Conservation (phyloP, 2,888 invertebrate genomes). For the Cephus rjabovi region DNA sequence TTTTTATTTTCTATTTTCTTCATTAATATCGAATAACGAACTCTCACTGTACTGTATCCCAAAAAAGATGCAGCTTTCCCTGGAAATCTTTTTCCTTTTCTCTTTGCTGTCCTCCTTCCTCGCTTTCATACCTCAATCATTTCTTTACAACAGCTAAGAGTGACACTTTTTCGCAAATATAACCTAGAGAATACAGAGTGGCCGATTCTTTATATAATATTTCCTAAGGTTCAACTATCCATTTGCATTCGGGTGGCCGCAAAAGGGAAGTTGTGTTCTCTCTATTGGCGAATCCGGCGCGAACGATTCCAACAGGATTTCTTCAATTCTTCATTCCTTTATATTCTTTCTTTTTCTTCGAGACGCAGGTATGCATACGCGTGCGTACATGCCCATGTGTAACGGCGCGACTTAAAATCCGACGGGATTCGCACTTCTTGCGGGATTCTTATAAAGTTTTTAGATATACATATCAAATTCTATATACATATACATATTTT, state of each 20-base stretch:
- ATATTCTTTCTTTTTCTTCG: slow-evolving; percentile 20
- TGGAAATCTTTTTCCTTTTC: neutral
- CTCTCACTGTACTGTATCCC: neutral
- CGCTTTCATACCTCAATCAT: neutral
- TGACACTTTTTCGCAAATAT: neutral
- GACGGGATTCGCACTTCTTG: neutral
- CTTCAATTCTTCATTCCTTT: neutral
- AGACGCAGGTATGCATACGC: slow-evolving; percentile 30
- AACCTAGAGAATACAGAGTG: too few species aligned
- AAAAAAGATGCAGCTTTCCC: neutral
- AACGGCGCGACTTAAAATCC: neutral
- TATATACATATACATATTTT: slow-evolving; percentile 21
- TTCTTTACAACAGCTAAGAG: neutral
- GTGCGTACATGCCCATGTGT: neutral
- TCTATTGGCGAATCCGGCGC: neutral
- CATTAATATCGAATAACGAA: neutral
- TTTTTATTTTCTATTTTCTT: slow-evolving; percentile 23
- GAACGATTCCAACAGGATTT: neutral
- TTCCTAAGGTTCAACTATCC: neutral
- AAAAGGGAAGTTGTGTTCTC: neutral
- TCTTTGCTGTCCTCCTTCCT: neutral
- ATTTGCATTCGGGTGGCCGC: neutral
- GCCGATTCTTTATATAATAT: too few species aligned
- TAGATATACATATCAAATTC: neutral
- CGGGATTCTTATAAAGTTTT: neutral